These are phyloP conservation scores for Trissolcus basalis DNA, from an alignment of 1,140 invertebrate species.

Conservation along the genomic window DNA sequence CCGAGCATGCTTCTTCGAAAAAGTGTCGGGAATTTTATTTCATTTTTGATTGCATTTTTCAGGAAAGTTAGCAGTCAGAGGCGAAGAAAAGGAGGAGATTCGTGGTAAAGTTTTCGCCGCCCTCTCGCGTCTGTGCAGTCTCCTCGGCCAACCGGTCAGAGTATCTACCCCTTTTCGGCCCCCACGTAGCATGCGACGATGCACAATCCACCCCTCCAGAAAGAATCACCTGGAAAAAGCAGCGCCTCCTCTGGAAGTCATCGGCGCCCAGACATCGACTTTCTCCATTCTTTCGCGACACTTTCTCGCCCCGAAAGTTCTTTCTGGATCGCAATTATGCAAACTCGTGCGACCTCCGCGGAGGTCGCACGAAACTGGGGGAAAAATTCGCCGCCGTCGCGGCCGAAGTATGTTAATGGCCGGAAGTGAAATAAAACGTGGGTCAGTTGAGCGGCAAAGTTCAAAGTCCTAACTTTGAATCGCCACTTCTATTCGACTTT, in stretches of 20 bases:
- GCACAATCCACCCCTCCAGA: slow-evolving; percentile 24
- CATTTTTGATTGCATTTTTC: slow-evolving; percentile 35
- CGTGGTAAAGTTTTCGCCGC: slow-evolving; percentile 59
- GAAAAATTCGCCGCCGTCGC: slow-evolving; percentile 64
- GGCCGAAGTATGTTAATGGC: slow-evolving; percentile 73
- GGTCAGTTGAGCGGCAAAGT: slow-evolving; percentile 69
- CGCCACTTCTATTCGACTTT: slow-evolving; percentile 52
- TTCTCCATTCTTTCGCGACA: slow-evolving; percentile 52
- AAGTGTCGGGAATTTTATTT: slow-evolving; percentile 23
- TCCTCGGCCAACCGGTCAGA: slow-evolving; percentile 61
- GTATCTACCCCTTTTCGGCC: slow-evolving; percentile 52
- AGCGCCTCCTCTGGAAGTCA: slow-evolving; percentile 42
- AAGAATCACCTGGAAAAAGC: slow-evolving; percentile 54
- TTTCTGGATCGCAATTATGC: slow-evolving; percentile 64
- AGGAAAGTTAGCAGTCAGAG: slow-evolving; percentile 33
- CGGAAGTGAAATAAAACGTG: slow-evolving; percentile 72
- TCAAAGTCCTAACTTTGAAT: slow-evolving; percentile 69
- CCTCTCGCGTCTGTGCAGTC: slow-evolving; percentile 60
- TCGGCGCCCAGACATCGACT: slow-evolving; percentile 34
- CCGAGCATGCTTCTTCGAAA: slow-evolving; percentile 10
- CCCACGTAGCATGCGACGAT: slow-evolving; percentile 28
- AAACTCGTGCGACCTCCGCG: slow-evolving; percentile 61
- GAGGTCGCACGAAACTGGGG: slow-evolving; percentile 59
- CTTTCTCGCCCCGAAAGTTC: slow-evolving; percentile 57
- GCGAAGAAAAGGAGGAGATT: slow-evolving; percentile 59